A percentile compares a stretch with the other conserved stretches of the same genome.
phyloP scores from a whole-genome alignment of 1,140 invertebrate genomes.

The Cecropterus lyciades region DNA sequence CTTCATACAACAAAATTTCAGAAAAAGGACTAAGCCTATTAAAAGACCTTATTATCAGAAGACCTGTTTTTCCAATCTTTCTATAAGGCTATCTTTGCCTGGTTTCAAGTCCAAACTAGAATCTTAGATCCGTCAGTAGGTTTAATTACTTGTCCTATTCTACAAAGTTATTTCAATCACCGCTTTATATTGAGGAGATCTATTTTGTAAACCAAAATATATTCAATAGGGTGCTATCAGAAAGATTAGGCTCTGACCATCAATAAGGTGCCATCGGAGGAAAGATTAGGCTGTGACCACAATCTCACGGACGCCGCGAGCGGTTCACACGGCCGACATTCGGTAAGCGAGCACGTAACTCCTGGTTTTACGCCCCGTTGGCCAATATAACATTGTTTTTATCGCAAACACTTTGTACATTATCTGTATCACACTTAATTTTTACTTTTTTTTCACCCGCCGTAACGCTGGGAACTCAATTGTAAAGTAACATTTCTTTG shows the following conservation, averaged over 20 bases:
- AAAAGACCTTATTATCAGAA: too few relatives aligned
- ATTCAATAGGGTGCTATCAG: slow-evolving; percentile 25
- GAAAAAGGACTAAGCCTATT: too few relatives aligned
- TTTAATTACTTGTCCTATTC: too few relatives aligned
- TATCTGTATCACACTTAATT: slow-evolving; percentile 46
- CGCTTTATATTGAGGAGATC: not conserved
- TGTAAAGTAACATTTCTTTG: slow-evolving; percentile 38
- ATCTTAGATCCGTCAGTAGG: too few relatives aligned
- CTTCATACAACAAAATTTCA: too few relatives aligned
- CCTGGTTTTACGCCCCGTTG: slow-evolving; percentile 73
- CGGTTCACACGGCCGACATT: slow-evolving; percentile 62
- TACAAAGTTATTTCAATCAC: too few relatives aligned
- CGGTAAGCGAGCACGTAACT: slow-evolving; percentile 52
- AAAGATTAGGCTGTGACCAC: slow-evolving; percentile 50
- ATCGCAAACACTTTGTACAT: slow-evolving; percentile 47
- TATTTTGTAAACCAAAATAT: slow-evolving; percentile 21
- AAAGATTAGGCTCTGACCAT: slow-evolving; percentile 48
- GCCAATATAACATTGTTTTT: slow-evolving; percentile 49
- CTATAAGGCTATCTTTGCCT: too few relatives aligned
- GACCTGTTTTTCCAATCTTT: too few relatives aligned
- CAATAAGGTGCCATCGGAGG: slow-evolving; percentile 28
- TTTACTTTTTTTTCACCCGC: slow-evolving; percentile 35
- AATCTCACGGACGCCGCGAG: slow-evolving; percentile 60
- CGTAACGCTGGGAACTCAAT: slow-evolving; percentile 45
- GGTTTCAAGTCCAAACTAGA: too few relatives aligned